A percentile compares a stretch with the other conserved stretches of the same genome.
phyloP scores from a whole-genome alignment of 2,113 vertebrate species.

The Sinocyclocheilus rhinocerous region DNA sequence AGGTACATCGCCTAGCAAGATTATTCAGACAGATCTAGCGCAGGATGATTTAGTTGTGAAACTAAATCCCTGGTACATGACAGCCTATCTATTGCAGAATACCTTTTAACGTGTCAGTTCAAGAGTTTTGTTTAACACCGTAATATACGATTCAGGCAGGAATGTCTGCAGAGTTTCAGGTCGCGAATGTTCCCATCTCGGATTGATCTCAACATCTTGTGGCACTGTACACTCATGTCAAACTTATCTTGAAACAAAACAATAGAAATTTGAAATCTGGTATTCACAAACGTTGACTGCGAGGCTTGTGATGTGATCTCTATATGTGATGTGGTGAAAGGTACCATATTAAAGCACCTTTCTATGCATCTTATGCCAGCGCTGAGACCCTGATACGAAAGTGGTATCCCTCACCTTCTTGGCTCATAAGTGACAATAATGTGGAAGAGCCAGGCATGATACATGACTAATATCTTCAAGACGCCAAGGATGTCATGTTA shows the following conservation, averaged over 20 bases:
- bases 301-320: neutral
- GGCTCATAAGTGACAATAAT: slow-evolving; percentile 56
- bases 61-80: slow-evolving; percentile 17
- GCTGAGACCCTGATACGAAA: neutral
- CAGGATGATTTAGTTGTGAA: slow-evolving; percentile 9
- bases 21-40: slow-evolving; percentile 10
- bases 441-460: slow-evolving; percentile 60
- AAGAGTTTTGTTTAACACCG: neutral
- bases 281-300: neutral
- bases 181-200: neutral
- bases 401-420: slow-evolving; percentile 8
- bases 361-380: neutral
- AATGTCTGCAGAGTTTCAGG: neutral
- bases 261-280: neutral
- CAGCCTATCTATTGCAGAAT: slow-evolving; percentile 5
- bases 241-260: neutral
- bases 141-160: neutral
- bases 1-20: neutral
- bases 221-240: neutral
- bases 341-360: slow-evolving; percentile 1
- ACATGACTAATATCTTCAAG: slow-evolving; percentile 65
- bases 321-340: neutral
- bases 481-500: slow-evolving; percentile 67
- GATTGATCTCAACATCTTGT: neutral
- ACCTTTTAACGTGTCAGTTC: slow-evolving; percentile 30